These are phyloP conservation scores for Labia minor DNA, from an alignment of 2,888 invertebrate species.

Conservation along the genomic window DNA sequence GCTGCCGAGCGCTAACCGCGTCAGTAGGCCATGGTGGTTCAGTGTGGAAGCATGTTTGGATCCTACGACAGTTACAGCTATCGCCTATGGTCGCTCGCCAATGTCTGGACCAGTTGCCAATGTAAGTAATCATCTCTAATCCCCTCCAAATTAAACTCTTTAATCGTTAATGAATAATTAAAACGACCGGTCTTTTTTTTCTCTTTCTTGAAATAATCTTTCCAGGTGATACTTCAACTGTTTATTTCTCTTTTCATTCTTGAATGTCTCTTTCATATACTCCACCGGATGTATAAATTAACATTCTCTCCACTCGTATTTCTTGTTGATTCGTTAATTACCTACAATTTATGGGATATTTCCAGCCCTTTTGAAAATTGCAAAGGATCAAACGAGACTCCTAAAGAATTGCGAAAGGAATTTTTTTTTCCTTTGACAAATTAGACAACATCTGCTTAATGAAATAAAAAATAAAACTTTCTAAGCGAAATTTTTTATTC, in stretches of 20 bases:
- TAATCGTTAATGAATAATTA: not conserved
- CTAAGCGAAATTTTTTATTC: no score
- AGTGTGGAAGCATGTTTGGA: constrained; percentile 64
- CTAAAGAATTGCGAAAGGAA: no score
- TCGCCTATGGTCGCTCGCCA: constrained; percentile 65
- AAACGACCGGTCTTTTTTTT: not conserved
- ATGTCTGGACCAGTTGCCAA: constrained; percentile 64
- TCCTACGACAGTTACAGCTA: constrained; percentile 66
- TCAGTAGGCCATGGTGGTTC: constrained; percentile 73
- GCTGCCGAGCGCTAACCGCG: constrained; percentile 26
- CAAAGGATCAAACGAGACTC: no score
- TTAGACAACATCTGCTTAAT: no score
- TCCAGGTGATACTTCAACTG: not conserved
- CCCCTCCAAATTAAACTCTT: not conserved
- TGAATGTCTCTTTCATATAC: not conserved
- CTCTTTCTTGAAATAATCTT: constrained; percentile 4
- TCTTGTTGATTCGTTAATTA: constrained; percentile 3
- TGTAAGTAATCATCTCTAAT: constrained; percentile 47
- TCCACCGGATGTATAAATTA: not conserved
- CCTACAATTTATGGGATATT: not conserved
- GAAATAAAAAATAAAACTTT: no score
- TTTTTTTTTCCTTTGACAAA: no score
- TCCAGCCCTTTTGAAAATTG: no score
- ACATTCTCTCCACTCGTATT: not conserved
- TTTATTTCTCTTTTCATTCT: not conserved